Evolutionary conservation across 2,888 invertebrate genomes (phyloP).

Genomic region (Copidosoma aretas): DNA sequence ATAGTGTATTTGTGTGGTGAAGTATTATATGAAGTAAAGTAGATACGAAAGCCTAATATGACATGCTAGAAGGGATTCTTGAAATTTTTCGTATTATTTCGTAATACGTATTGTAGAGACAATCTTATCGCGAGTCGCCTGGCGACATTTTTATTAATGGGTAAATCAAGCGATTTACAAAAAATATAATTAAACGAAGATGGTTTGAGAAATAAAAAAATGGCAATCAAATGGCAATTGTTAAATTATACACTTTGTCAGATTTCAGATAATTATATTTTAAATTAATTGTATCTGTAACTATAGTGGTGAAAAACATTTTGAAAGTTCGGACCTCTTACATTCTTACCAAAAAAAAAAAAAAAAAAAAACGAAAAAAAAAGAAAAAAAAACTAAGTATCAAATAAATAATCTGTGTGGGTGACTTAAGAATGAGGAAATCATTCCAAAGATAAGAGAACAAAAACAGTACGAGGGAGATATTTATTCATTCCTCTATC

Average conservation of each 20-base stretch:
- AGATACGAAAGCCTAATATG: conserved; percentile 31
- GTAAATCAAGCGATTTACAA: conserved; percentile 16
- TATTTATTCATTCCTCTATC: conserved; percentile 25
- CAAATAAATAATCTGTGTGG: not conserved
- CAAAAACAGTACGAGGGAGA: not conserved
- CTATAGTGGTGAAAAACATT: conserved; percentile 4
- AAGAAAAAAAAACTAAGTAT: not conserved
- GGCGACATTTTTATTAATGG: conserved; percentile 7
- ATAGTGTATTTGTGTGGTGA: no score
- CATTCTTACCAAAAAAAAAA: not conserved
- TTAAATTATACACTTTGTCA: conserved; percentile 36
- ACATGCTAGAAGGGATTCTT: not conserved
- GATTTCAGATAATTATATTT: conserved; percentile 23
- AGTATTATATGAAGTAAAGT: conserved; percentile 12
- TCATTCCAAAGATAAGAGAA: not conserved
- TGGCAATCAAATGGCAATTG: conserved; percentile 26
- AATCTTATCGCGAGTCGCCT: conserved; percentile 19
- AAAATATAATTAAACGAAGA: not conserved
- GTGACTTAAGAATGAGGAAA: not conserved
- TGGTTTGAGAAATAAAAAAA: not conserved
- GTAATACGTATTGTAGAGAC: conserved; percentile 29
- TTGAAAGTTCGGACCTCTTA: not conserved
- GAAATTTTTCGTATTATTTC: conserved; percentile 26
- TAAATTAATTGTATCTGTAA: conserved; percentile 33
- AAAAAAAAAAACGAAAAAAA: not conserved